Percentiles rank a stretch among this genome's conserved stretches.
Conservation (phyloP, 2,888 invertebrate genomes). For the Eupithecia tripunctaria region DNA sequence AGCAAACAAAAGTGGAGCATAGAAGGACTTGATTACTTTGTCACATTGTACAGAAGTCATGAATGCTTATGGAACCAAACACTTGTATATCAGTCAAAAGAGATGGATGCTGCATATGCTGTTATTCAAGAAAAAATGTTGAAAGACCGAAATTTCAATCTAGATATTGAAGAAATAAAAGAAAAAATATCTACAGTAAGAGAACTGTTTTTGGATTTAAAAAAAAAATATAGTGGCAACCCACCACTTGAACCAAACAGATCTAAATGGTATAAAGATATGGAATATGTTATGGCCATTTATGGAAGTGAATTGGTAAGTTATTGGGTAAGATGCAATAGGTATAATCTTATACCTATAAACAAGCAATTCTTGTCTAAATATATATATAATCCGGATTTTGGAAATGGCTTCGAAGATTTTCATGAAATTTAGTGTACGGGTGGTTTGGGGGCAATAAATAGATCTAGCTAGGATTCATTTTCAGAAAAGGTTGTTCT, state of each 20-base stretch:
- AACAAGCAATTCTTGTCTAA: no score
- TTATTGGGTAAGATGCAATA: background rate
- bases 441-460: no score
- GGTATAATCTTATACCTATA: no score
- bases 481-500: no score
- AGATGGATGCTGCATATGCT: constrained; percentile 12
- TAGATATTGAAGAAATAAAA: constrained; percentile 14
- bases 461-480: no score
- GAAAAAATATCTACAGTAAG: background rate
- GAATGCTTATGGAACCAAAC: constrained; percentile 29
- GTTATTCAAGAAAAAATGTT: constrained; percentile 24
- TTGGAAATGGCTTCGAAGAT: no score
- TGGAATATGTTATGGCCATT: constrained; percentile 12
- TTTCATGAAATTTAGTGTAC: no score
- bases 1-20: constrained; percentile 13
- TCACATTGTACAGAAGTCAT: constrained; percentile 17
- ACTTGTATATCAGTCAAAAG: background rate
- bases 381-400: no score
- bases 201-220: background rate
- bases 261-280: constrained; percentile 22
- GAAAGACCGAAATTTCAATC: background rate
- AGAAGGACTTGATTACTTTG: constrained; percentile 14
- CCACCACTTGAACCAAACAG: constrained; percentile 2
- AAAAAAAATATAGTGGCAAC: background rate
- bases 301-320: constrained; percentile 1